Conservation (phyloP, 2,113 vertebrate species). For the Neotoma lepida region DNA sequence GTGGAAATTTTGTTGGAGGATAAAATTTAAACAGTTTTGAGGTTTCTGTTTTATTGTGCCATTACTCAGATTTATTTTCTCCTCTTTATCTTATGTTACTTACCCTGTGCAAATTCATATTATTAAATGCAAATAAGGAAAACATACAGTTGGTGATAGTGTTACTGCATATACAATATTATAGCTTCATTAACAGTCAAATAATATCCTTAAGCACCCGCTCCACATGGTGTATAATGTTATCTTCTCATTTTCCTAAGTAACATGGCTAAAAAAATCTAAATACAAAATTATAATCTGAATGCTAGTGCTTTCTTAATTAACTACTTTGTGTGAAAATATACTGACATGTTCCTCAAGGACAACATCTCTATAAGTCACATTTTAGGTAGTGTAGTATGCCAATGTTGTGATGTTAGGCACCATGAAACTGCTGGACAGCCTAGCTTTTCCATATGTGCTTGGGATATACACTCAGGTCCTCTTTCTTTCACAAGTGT, state of each 20-base stretch:
- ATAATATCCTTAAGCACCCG: not conserved
- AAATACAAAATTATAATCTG: not conserved
- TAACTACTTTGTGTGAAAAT: not conserved
- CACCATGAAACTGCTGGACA: not conserved
- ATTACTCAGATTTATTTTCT: not conserved
- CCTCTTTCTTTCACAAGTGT: not conserved
- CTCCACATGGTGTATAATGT: not conserved
- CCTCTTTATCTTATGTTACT: not conserved
- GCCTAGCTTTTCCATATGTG: no score
- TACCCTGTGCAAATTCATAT: not conserved
- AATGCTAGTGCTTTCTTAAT: not conserved
- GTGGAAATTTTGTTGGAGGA: not conserved
- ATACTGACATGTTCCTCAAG: not conserved
- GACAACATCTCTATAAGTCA: not conserved
- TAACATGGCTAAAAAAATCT: not conserved
- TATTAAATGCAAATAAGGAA: not conserved
- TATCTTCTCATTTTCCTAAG: not conserved
- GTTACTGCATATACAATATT: not conserved
- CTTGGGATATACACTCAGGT: no score
- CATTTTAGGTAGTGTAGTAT: not conserved
- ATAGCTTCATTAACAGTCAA: not conserved
- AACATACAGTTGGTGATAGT: not conserved
- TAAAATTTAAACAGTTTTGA: constrained; percentile 20
- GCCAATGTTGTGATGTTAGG: not conserved
- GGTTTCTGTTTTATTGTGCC: not conserved